Percentiles rank a stretch among this genome's conserved stretches.
phyloP scores from a whole-genome alignment of 2,888 invertebrate genomes.

The Sinelater perroti region DNA sequence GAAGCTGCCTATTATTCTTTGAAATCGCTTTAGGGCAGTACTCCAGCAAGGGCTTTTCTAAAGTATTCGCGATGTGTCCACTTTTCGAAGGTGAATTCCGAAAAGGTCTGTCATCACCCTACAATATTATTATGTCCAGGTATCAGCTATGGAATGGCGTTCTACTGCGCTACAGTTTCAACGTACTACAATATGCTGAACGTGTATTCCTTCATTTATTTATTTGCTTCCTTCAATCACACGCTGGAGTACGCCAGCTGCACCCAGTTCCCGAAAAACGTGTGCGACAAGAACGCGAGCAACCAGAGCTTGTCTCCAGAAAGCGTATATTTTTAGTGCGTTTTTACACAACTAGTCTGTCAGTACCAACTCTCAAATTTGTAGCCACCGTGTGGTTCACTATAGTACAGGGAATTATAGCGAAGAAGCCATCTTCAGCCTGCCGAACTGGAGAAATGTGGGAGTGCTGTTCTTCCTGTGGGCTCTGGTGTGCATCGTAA shows the following conservation, averaged over 20 bases:
- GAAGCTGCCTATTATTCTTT: slow-evolving; percentile 41
- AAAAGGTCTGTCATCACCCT: not conserved
- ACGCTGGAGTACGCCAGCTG: slow-evolving; percentile 33
- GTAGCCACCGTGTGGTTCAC: slow-evolving; percentile 22
- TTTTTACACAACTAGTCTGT: not conserved
- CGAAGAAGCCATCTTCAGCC: not conserved
- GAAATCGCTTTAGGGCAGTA: slow-evolving; percentile 45
- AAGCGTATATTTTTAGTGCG: slow-evolving; percentile 34
- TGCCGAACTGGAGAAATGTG: slow-evolving; percentile 33
- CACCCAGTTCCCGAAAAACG: not conserved
- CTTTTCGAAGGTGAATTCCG: slow-evolving; percentile 37
- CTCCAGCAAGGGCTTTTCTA: slow-evolving; percentile 39
- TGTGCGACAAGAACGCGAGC: slow-evolving; percentile 11
- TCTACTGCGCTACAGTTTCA: slow-evolving; percentile 36
- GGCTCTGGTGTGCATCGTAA: slow-evolving; percentile 33
- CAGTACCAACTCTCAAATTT: slow-evolving; percentile 4
- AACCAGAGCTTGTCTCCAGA: slow-evolving; percentile 33
- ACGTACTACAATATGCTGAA: slow-evolving; percentile 39
- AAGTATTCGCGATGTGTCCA: slow-evolving; percentile 42
- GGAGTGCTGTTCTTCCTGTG: slow-evolving; percentile 35
- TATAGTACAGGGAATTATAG: slow-evolving; percentile 2
- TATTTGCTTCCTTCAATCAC: slow-evolving; percentile 31
- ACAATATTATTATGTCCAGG: slow-evolving; percentile 21
- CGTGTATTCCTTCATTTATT: slow-evolving; percentile 33
- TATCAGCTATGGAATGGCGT: slow-evolving; percentile 38